Evolutionary conservation across 2,113 vertebrate species (phyloP).

Genomic region (Sinocyclocheilus grahami): DNA sequence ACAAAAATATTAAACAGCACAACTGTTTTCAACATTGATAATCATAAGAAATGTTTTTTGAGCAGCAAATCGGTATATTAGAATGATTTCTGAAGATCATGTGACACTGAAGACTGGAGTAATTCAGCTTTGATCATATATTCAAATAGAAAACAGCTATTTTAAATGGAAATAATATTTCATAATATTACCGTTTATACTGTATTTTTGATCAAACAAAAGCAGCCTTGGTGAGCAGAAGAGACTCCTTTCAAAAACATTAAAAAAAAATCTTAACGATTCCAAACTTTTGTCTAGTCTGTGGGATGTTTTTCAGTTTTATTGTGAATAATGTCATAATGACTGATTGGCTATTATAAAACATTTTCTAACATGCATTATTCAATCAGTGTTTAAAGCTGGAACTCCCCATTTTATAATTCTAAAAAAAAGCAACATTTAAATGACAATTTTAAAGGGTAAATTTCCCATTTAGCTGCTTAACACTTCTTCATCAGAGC

Average conservation of each 20-base stretch:
- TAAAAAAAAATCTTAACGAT: background rate
- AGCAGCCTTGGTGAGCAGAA: too few relatives aligned
- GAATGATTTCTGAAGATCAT: background rate
- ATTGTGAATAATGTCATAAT: too few relatives aligned
- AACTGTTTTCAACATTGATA: background rate
- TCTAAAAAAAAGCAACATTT: background rate
- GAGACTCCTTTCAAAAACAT: too few relatives aligned
- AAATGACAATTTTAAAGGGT: conserved; percentile 6
- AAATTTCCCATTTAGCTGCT: background rate
- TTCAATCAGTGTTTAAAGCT: background rate
- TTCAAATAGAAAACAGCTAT: background rate
- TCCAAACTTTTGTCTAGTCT: background rate
- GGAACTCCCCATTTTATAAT: background rate
- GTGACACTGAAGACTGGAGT: background rate
- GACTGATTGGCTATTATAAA: too few relatives aligned
- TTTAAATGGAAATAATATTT: too few relatives aligned
- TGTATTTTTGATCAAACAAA: too few relatives aligned
- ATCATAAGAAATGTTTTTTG: background rate
- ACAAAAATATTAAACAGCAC: background rate
- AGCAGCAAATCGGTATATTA: background rate
- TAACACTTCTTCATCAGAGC: background rate
- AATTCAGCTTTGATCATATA: background rate
- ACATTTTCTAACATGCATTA: background rate
- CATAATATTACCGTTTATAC: too few relatives aligned
- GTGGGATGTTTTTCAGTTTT: background rate